Percentiles rank a stretch among this genome's conserved stretches.
Evolutionary conservation across 2,797 vertebrate species (phyloP).

Genomic region (Distichodus sexfasciatus): DNA sequence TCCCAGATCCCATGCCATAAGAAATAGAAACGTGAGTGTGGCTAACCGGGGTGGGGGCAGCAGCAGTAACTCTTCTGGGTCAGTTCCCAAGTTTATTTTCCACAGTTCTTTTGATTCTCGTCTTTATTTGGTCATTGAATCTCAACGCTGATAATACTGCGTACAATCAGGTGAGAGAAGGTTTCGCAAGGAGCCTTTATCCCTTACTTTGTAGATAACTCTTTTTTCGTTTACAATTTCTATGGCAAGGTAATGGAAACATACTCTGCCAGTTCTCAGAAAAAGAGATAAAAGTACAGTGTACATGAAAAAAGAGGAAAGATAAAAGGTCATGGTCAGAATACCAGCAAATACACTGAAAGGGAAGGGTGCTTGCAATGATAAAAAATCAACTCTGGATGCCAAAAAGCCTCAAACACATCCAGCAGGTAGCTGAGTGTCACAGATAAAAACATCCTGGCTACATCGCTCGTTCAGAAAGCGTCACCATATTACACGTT

Average conservation of each 20-base stretch:
- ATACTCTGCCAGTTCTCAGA: constrained; percentile 23
- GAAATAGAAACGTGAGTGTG: constrained; percentile 7
- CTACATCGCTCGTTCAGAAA: constrained; percentile 8
- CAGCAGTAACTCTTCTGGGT: constrained; percentile 45
- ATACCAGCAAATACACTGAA: constrained; percentile 42
- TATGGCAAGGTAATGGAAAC: constrained; percentile 23
- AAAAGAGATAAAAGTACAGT: constrained; percentile 27
- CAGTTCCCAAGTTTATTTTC: constrained; percentile 59
- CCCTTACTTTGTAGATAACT: constrained; percentile 13
- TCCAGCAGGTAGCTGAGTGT: background rate
- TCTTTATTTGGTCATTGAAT: constrained; percentile 73
- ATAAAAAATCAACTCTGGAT: constrained; percentile 28
- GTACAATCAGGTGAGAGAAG: constrained; percentile 51
- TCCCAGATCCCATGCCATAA: constrained; percentile 64
- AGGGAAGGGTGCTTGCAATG: background rate
- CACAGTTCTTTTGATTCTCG: constrained; percentile 49
- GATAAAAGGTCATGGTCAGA: constrained; percentile 24
- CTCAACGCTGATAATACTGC: constrained; percentile 51
- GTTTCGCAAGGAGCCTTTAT: constrained; percentile 18
- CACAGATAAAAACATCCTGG: background rate
- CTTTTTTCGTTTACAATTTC: constrained; percentile 23
- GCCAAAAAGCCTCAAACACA: constrained; percentile 28
- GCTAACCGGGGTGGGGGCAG: constrained; percentile 50
- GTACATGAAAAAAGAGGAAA: constrained; percentile 24
- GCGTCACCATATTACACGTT: background rate